Percentiles rank a stretch among this genome's conserved stretches.
Conservation (phyloP, 2,888 invertebrate genomes). For the Cremastinae sp. region DNA sequence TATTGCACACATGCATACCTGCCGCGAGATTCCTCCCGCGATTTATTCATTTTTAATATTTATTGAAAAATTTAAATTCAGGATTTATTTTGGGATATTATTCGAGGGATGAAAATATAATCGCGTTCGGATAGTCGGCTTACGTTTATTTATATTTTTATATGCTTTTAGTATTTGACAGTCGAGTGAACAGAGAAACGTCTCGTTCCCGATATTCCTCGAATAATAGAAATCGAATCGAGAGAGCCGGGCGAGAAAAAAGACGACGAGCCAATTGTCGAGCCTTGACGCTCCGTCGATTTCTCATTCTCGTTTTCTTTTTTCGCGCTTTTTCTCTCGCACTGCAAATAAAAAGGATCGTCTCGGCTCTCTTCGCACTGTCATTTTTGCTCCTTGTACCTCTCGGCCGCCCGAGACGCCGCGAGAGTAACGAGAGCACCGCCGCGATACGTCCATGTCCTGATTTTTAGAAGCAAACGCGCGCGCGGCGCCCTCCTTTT, state of each 20-base stretch:
- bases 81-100: no score
- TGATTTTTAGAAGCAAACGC: conserved; percentile 47
- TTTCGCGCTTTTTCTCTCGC: no score
- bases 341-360: no score
- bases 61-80: no score
- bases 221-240: conserved; percentile 23
- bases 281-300: conserved; percentile 20
- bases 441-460: conserved; percentile 33
- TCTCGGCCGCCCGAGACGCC: conserved; percentile 38
- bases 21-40: no score
- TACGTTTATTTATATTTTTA: not conserved
- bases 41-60: no score
- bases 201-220: not conserved
- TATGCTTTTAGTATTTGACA: not conserved
- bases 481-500: conserved; percentile 56
- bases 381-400: not conserved
- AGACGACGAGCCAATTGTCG: not conserved
- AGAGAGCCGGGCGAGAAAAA: not conserved
- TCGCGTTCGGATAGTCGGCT: no score
- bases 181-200: conserved; percentile 18
- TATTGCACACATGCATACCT: no score
- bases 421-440: conserved; percentile 14
- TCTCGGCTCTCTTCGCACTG: no score
- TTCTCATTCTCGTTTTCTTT: conserved; percentile 9
- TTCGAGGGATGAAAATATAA: no score